Conservation (phyloP, 2,113 vertebrate genomes). For the Nesogale talazaci region DNA sequence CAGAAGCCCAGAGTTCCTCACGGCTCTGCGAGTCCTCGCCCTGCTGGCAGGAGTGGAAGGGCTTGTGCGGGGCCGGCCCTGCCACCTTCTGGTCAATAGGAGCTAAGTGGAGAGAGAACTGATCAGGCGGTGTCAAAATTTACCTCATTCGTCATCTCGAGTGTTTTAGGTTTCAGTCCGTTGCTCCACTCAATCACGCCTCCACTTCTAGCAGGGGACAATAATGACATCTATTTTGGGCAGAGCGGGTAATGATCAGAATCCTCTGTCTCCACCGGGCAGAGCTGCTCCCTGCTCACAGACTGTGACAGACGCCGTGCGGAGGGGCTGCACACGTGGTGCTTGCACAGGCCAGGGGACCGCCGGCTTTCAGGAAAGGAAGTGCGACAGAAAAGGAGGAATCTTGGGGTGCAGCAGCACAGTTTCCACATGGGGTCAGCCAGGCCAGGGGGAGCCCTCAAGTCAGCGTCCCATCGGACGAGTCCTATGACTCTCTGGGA, state of each 20-base stretch:
- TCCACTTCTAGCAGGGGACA: constrained; percentile 62
- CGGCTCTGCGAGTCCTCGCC: not conserved
- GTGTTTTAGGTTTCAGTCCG: constrained; percentile 53
- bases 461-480: not conserved
- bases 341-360: not conserved
- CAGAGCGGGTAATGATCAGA: constrained; percentile 67
- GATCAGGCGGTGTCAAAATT: constrained; percentile 49
- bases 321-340: not conserved
- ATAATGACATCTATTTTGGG: constrained; percentile 63
- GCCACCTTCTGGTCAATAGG: not conserved
- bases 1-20: not conserved
- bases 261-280: constrained; percentile 18
- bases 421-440: not conserved
- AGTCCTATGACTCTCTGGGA: not conserved
- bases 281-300: not conserved
- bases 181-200: constrained; percentile 56
- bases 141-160: constrained; percentile 67
- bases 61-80: not conserved
- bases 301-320: constrained; percentile 1
- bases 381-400: not conserved
- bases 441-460: not conserved
- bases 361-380: not conserved
- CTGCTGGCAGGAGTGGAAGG: not conserved
- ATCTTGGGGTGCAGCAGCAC: not conserved
- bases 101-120: constrained; percentile 52